Conservation (phyloP, 2,888 invertebrate genomes). For the Leptopilina myrica region DNA sequence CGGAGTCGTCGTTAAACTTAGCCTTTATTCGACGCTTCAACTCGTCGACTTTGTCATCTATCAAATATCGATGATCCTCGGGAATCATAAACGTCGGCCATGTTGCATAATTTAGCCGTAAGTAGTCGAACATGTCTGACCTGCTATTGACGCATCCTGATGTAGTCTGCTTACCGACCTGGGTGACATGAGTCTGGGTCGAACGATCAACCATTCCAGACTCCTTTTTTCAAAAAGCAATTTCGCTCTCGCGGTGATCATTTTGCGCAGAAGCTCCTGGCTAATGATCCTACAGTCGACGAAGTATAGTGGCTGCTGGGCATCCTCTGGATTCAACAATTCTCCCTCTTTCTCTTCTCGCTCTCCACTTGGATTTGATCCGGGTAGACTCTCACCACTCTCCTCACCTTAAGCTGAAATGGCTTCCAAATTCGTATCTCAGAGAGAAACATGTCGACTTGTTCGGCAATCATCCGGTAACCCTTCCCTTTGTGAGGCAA, state of each 20-base stretch:
- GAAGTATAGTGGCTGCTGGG: constrained; percentile 13
- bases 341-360: too few species aligned
- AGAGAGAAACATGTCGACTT: too few species aligned
- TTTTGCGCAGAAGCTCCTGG: neutral
- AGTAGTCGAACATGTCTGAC: constrained; percentile 47
- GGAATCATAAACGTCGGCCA: constrained; percentile 42
- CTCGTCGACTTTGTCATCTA: neutral
- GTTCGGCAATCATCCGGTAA: too few species aligned
- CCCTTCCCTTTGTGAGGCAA: too few species aligned
- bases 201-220: neutral
- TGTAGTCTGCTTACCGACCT: constrained; percentile 19
- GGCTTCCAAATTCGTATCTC: too few species aligned
- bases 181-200: constrained; percentile 38
- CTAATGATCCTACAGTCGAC: constrained; percentile 41
- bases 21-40: neutral
- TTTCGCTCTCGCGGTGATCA: constrained; percentile 21
- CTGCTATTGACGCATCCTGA: constrained; percentile 45
- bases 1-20: neutral
- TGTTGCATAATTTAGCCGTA: constrained; percentile 47
- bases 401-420: too few species aligned
- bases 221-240: neutral
- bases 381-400: too few species aligned
- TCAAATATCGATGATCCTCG: constrained; percentile 42
- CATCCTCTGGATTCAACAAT: too few species aligned
- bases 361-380: too few species aligned